These are phyloP conservation scores for Eledone cirrhosa DNA, from an alignment of 2,888 invertebrate species.

Conservation along the genomic window DNA sequence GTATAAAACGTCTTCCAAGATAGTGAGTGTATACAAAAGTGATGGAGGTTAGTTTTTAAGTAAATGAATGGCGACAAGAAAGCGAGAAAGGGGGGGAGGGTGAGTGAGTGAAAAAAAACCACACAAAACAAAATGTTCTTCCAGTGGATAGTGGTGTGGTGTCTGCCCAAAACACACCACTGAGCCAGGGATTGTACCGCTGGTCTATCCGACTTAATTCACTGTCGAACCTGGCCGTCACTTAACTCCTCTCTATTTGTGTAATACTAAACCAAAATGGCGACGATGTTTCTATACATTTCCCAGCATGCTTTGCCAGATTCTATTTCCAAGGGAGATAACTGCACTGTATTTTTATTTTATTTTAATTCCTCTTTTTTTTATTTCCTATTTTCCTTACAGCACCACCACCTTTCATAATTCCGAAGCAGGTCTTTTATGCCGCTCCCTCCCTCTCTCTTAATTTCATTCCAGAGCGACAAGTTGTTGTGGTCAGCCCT, in stretches of 20 bases:
- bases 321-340: conserved; percentile 17
- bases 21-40: too few relatives aligned
- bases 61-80: too few relatives aligned
- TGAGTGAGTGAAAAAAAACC: background rate
- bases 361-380: too few relatives aligned
- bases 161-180: conserved; percentile 20
- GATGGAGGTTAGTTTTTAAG: too few relatives aligned
- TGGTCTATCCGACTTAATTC: conserved; percentile 7
- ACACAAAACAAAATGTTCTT: background rate
- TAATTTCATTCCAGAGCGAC: too few relatives aligned
- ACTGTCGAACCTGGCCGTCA: conserved; percentile 1
- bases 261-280: conserved; percentile 12
- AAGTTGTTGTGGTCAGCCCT: too few relatives aligned
- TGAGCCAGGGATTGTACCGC: conserved; percentile 20
- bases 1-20: too few relatives aligned
- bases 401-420: too few relatives aligned
- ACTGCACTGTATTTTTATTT: background rate
- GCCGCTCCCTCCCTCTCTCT: too few relatives aligned
- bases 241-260: background rate
- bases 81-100: background rate
- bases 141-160: conserved; percentile 7
- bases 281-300: background rate
- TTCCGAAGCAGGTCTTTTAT: too few relatives aligned
- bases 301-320: conserved; percentile 19
- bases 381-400: too few relatives aligned